Conservation (phyloP, 2,797 vertebrate species). For the Scolopax rusticola region DNA sequence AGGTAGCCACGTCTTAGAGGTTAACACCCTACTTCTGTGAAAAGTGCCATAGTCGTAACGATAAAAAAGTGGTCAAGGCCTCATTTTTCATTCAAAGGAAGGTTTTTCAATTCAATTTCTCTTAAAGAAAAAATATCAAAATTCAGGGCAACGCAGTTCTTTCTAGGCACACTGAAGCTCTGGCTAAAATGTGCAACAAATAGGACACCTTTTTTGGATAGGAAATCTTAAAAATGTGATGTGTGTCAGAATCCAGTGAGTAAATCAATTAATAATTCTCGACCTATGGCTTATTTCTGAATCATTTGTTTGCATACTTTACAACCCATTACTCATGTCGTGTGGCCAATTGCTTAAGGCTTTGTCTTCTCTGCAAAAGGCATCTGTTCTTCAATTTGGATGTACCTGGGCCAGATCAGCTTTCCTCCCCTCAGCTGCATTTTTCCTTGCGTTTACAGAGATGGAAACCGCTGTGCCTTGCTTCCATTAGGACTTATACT, state of each 20-base stretch:
- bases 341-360: not conserved
- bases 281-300: slow-evolving; percentile 5
- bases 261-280: slow-evolving; percentile 4
- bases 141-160: not conserved
- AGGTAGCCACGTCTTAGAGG: not conserved
- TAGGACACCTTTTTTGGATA: not conserved
- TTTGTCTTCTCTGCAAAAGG: not conserved
- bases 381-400: not conserved
- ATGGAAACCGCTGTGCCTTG: not conserved
- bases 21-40: slow-evolving; percentile 46
- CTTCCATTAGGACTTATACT: slow-evolving; percentile 9
- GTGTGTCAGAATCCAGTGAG: not conserved
- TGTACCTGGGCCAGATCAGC: not conserved
- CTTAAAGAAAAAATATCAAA: not conserved
- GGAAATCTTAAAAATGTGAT: not conserved
- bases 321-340: not conserved
- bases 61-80: not conserved
- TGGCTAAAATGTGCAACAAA: not conserved
- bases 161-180: not conserved
- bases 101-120: not conserved
- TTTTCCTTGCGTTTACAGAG: not conserved
- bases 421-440: not conserved
- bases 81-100: slow-evolving; percentile 3
- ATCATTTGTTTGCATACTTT: not conserved
- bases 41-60: not conserved